These are phyloP conservation scores for Oxyruncus cristatus DNA, from an alignment of 2,113 vertebrate genomes.

Conservation along the genomic window DNA sequence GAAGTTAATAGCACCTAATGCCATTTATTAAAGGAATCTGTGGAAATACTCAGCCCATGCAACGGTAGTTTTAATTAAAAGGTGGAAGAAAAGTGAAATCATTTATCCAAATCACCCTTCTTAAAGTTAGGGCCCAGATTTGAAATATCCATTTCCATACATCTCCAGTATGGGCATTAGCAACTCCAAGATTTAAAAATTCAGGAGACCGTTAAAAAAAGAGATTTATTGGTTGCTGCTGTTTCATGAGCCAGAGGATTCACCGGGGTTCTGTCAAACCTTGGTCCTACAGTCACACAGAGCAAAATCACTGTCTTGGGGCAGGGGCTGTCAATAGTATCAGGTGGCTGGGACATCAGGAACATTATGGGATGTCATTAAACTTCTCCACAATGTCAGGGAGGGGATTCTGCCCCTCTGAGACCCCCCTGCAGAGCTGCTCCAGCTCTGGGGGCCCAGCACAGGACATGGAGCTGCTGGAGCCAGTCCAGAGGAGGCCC, in stretches of 20 bases:
- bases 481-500: neutral
- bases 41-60: neutral
- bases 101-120: conserved; percentile 46
- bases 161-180: neutral
- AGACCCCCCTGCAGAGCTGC: neutral
- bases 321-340: neutral
- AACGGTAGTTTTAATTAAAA: conserved; percentile 49
- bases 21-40: neutral
- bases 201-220: neutral
- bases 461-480: neutral
- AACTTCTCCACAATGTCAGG: neutral
- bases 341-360: neutral
- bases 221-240: neutral
- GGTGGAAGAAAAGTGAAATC: conserved; percentile 33
- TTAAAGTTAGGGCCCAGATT: neutral
- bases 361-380: neutral
- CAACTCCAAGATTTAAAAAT: conserved; percentile 32
- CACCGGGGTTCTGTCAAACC: neutral
- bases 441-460: neutral
- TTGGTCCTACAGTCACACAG: neutral
- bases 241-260: neutral
- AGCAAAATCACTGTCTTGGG: neutral
- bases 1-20: neutral
- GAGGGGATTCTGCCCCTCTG: neutral
- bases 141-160: neutral